These are phyloP conservation scores for Drosophila phalerata DNA, from an alignment of 2,888 invertebrate genomes.

Conservation along the genomic window DNA sequence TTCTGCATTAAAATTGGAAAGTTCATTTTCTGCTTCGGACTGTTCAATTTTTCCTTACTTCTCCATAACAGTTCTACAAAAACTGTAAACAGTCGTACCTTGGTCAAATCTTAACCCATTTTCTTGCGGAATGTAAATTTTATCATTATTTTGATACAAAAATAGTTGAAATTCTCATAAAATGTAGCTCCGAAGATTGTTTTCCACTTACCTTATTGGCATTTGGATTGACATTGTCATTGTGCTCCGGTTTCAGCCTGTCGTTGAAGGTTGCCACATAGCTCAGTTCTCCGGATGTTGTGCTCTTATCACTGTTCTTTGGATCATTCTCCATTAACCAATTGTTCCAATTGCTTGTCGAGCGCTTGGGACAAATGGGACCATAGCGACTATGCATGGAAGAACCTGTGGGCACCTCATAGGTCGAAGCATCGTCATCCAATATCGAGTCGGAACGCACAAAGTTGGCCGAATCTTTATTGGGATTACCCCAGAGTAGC, in stretches of 20 bases:
- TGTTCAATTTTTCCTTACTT: no score
- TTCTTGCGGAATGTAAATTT: no score
- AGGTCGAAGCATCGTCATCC: constrained; percentile 88
- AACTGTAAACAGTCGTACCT: no score
- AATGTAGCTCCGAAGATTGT: no score
- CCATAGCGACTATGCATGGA: constrained; percentile 88
- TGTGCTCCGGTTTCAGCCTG: constrained; percentile 54
- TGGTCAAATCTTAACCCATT: no score
- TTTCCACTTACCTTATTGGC: constrained; percentile 59
- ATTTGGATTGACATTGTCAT: constrained; percentile 57
- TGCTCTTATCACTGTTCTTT: constrained; percentile 52
- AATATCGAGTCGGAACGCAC: constrained; percentile 87
- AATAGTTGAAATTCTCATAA: no score
- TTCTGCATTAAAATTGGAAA: no score
- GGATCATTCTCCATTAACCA: constrained; percentile 68
- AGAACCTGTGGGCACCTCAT: constrained; percentile 87
- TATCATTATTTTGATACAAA: no score
- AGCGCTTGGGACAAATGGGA: constrained; percentile 88
- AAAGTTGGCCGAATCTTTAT: constrained; percentile 78
- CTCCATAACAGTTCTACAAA: no score
- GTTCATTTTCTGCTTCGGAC: no score
- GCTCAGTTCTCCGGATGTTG: constrained; percentile 39
- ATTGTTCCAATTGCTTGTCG: constrained; percentile 58
- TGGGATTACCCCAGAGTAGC: constrained; percentile 54
- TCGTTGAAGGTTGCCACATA: constrained; percentile 50